Base-by-base conservation (phyloP, 1,140 invertebrate genomes). In the Zaprionus davidi region DNA sequence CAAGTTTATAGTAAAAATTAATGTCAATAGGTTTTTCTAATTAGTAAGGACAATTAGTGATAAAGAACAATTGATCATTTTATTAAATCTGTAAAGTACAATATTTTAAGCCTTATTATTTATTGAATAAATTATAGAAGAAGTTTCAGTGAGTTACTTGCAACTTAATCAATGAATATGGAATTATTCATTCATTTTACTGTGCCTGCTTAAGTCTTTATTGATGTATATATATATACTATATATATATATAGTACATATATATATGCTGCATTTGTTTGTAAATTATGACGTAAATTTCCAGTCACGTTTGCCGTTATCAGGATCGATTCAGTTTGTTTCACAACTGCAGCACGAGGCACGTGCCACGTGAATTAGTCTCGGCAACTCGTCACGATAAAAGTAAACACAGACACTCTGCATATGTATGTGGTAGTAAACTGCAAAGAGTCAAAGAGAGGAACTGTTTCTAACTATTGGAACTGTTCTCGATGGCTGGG, bases 281-380 rank as follows among this genome's bases (percentile, higher is more conserved):
- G 46, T 24, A 24, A 51, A 49, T 9, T 17, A 3, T 20, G 44
- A 24, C 22, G 13, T n/a, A 38, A 20, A 38, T 20, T 28, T 56
- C 5, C 11, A 59, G 56, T 68, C 56, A 68, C 56, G 55, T 68
- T 34, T 34, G 2, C 7, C 1, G 13, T 49, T 56, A 68, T 59
- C 13, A 24, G 15, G 13, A 12, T 58, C 28, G 17, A 24, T 31
- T 57, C n/a, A 2, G 24, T 31, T 46, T 44, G 34, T 22, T 28
- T 55, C 15, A 5, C 31, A 57, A 67, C 22, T 44, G 36, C 1
- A 1, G 26, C 7, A 3, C 17, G 5, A 13, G 44, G 56, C 65
- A 73, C 65, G 65, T 68, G 57, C 56, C 26, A 17, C 26, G 24
- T 9, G n/a, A 44, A 73, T 62, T 44, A 55, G 11, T 24, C 46